A percentile compares a stretch with the other conserved stretches of the same genome.
These are phyloP conservation scores for Holacanthella duospinosa DNA, from an alignment of 2,888 invertebrate species.

Conservation along the genomic window DNA sequence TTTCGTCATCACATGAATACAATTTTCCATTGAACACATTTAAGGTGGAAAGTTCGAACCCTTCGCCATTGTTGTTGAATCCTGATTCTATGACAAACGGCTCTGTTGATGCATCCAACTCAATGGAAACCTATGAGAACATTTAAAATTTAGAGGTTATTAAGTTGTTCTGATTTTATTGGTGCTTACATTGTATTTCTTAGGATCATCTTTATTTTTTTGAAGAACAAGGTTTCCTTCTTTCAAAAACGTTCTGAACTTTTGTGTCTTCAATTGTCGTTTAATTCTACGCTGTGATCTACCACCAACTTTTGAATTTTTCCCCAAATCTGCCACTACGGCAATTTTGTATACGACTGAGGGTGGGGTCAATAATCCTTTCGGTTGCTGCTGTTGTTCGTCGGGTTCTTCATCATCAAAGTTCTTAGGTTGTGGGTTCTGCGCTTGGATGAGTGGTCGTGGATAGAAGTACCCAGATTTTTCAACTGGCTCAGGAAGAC, in stretches of 20 bases:
- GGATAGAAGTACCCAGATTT: background rate
- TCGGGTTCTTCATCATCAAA: background rate
- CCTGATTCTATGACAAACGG: slow-evolving; percentile 55
- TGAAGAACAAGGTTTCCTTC: slow-evolving; percentile 22
- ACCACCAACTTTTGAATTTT: slow-evolving; percentile 8
- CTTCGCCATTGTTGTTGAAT: slow-evolving; percentile 71
- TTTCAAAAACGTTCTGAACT: slow-evolving; percentile 20
- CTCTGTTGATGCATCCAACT: slow-evolving; percentile 50
- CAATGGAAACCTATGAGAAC: slow-evolving; percentile 3
- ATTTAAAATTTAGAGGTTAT: background rate
- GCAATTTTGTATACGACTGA: slow-evolving; percentile 6
- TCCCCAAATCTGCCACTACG: slow-evolving; percentile 6
- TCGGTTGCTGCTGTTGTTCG: background rate
- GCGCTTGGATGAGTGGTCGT: background rate
- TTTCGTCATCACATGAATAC: slow-evolving; percentile 85
- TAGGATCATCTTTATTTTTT: slow-evolving; percentile 20
- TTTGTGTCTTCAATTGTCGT: too few relatives aligned
- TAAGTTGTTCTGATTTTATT: background rate
- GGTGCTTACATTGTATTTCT: slow-evolving; percentile 17
- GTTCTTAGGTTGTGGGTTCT: background rate
- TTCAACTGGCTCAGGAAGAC: background rate
- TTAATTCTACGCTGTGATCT: too few relatives aligned
- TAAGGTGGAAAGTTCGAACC: slow-evolving; percentile 94
- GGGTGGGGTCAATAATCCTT: slow-evolving; percentile 5
- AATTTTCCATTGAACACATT: slow-evolving; percentile 83